A percentile compares a stretch with the other conserved stretches of the same genome.
Conservation (phyloP, 2,113 vertebrate genomes). For the Numenius arquata region DNA sequence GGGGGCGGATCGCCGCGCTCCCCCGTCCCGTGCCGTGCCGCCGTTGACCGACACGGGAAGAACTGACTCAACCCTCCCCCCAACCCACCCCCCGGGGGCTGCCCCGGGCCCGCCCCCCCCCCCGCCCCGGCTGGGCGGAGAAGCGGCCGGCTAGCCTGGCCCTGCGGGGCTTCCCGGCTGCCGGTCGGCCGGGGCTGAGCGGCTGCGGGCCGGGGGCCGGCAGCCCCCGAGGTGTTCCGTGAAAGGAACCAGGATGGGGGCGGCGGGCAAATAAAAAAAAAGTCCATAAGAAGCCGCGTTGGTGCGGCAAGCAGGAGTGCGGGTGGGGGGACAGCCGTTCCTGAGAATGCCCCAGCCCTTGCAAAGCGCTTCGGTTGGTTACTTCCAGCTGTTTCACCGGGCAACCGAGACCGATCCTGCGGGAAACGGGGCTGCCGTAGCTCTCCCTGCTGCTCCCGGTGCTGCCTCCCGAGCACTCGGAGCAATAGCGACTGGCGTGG, state of each 20-base stretch:
- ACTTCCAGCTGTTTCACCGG: background rate
- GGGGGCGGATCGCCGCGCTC: background rate
- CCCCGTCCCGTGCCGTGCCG: background rate
- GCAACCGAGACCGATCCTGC: accelerated
- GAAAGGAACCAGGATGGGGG: background rate
- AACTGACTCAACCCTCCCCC: background rate
- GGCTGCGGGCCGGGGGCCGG: background rate
- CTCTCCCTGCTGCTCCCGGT: background rate
- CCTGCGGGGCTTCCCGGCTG: background rate
- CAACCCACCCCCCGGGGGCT: background rate
- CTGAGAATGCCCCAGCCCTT: accelerated
- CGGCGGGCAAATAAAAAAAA: background rate
- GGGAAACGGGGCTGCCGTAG: accelerated
- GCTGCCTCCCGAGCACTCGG: background rate
- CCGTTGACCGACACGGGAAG: background rate
- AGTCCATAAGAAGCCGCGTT: background rate
- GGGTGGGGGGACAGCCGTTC: background rate
- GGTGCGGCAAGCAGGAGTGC: background rate
- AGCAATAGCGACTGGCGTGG: background rate
- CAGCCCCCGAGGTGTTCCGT: background rate
- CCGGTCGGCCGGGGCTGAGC: no score
- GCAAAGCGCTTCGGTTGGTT: background rate
- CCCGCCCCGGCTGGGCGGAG: background rate
- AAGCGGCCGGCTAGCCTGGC: background rate
- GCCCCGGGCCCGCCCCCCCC: background rate